Percentiles rank a stretch among this genome's conserved stretches.
phyloP scores from a whole-genome alignment of 2,888 invertebrate genomes.

The Muscina levida region DNA sequence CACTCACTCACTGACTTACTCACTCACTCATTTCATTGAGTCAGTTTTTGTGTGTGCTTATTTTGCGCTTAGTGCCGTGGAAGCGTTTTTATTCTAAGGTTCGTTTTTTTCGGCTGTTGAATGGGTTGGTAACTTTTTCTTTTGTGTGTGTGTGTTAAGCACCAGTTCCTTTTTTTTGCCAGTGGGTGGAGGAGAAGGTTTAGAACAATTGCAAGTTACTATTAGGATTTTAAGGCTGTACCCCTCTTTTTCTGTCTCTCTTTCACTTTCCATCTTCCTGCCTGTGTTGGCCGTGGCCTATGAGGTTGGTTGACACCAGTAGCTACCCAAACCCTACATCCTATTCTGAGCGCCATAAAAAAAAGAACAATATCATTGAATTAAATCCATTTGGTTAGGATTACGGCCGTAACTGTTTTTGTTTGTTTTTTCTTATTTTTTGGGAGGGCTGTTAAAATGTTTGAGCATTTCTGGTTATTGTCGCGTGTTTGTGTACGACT shows the following conservation, averaged over 20 bases:
- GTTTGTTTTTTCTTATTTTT: no score
- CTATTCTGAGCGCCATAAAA: background rate
- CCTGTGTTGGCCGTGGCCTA: conserved; percentile 16
- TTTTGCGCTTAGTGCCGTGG: background rate
- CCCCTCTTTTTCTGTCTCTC: background rate
- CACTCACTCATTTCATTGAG: background rate
- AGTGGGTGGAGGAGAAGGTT: no score
- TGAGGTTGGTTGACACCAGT: conserved; percentile 12
- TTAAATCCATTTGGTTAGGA: conserved; percentile 45
- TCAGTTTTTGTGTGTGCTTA: conserved; percentile 7
- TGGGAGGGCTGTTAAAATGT: background rate
- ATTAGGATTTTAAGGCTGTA: no score
- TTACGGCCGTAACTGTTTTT: conserved; percentile 30
- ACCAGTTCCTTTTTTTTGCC: conserved; percentile 33
- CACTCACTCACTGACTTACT: background rate
- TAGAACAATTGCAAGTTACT: conserved; percentile 39
- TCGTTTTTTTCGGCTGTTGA: background rate
- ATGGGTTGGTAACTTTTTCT: background rate
- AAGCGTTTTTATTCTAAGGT: no score
- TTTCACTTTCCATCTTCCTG: background rate
- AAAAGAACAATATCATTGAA: conserved; percentile 49
- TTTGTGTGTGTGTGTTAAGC: conserved; percentile 18
- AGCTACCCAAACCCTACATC: background rate
- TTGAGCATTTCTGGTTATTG: background rate
- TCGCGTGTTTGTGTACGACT: conserved; percentile 20